Evolutionary conservation across 1,140 invertebrate species (phyloP), one percentile per base, ranked within the genome.

Genomic region (Zelostemma sp.): DNA sequence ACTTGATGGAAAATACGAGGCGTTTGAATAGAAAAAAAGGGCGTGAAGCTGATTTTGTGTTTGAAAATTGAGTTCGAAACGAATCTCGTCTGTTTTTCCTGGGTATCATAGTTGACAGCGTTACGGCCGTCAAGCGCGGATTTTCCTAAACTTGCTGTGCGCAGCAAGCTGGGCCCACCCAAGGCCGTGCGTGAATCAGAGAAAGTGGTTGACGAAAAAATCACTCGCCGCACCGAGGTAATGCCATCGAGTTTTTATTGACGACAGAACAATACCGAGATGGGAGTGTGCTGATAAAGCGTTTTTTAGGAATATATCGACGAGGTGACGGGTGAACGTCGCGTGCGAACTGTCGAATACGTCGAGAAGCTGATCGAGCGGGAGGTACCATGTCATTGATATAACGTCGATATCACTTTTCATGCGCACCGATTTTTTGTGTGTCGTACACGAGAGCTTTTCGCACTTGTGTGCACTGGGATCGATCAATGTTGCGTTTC

Each of bases 311-410:
- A 96, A 84, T 94, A 93, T 86, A 83, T 93, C 73, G 94, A 95
- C 85, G 93, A 94, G 74, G 86, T 89, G 65, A 94, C 93, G 62
- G 94, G 94, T 74, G 91, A 93, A 84, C 90, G 90, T 81, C 92
- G 92, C 86, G 90, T 97, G 72, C 89, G 93, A 87, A 97, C 95
- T 56, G 90, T 96, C 82, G 93, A 96, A 89, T 93, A 95, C 88
- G 92, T 95, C 87, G 94, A 97, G 89, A 96, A 96, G 90, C 90
- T 95, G 84, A 94, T 97, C 86, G 94, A 97, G 87, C 94, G 93
- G 90, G 94, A 97, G 94, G 94, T 96, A 94, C 84, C 84, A 75
- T 67, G 49, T 55, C 56, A 64, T 61, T 72, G 40, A 55, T 62
- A 45, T 57, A 21, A 56, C 58, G 55, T 15, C 60, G 35, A 31